A percentile compares a stretch with the other conserved stretches of the same genome.
Evolutionary conservation across 2,797 vertebrate species (phyloP).

Genomic region (Schizopygopsis malacanthus): DNA sequence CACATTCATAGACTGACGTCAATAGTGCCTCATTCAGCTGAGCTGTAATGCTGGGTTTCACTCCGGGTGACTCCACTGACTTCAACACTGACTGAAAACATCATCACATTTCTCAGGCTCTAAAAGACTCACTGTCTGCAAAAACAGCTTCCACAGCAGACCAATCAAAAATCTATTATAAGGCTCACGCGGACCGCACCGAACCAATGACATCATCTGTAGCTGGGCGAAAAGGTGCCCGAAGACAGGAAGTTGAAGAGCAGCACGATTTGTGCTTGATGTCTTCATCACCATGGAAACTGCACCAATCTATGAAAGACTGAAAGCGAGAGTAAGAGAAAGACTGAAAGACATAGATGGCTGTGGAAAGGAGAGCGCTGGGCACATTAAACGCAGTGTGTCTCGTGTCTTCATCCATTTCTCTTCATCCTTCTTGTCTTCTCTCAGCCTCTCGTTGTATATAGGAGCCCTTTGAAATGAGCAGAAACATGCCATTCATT

Average conservation of each 20-base stretch:
- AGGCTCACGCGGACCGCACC: constrained; percentile 52
- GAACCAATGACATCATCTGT: constrained; percentile 80
- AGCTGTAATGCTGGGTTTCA: constrained; percentile 6
- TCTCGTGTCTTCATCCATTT: constrained; percentile 30
- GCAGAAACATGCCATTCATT: constrained; percentile 50
- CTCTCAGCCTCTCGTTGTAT: background rate
- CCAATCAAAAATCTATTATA: constrained; percentile 72
- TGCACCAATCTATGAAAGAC: constrained; percentile 65
- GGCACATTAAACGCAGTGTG: constrained; percentile 37
- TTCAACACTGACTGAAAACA: constrained; percentile 31
- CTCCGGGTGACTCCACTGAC: constrained; percentile 28
- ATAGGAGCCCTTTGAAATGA: constrained; percentile 12
- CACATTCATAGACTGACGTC: constrained; percentile 43
- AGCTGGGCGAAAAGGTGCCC: constrained; percentile 76
- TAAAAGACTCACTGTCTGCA: constrained; percentile 44
- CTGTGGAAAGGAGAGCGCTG: constrained; percentile 11
- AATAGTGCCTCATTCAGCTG: constrained; percentile 18
- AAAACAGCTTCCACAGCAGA: constrained; percentile 57
- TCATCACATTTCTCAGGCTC: constrained; percentile 35
- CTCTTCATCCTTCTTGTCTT: constrained; percentile 19
- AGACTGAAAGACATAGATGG: constrained; percentile 48
- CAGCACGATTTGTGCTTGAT: constrained; percentile 67
- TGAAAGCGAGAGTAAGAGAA: constrained; percentile 42
- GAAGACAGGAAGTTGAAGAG: constrained; percentile 74
- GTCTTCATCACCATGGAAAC: constrained; percentile 80